Percentiles rank a stretch among this genome's conserved stretches.
phyloP scores from a whole-genome alignment of 2,113 vertebrate species.

The Nipponia nippon region DNA sequence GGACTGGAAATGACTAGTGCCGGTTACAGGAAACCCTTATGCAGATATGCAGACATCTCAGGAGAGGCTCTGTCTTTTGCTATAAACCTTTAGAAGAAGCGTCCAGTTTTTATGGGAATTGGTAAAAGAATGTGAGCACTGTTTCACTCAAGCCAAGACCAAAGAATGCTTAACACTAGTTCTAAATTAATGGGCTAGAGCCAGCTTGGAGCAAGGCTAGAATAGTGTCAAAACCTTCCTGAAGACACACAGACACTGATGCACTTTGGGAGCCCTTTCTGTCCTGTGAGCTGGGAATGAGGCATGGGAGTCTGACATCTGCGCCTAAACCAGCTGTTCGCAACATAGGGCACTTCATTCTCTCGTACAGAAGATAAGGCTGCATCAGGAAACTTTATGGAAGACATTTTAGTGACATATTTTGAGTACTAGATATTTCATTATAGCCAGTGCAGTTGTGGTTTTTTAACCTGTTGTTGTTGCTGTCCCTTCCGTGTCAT shows the following conservation, averaged over 20 bases:
- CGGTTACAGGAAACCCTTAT: background rate
- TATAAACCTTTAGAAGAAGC: background rate
- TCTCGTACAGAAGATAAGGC: background rate
- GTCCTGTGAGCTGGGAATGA: background rate
- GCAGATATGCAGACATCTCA: background rate
- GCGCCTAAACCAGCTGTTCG: background rate
- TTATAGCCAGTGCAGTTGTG: background rate
- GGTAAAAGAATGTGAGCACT: background rate
- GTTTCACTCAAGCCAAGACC: background rate
- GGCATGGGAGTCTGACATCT: background rate
- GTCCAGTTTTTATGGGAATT: background rate
- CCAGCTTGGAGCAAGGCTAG: background rate
- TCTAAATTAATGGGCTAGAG: background rate
- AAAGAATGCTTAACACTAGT: background rate
- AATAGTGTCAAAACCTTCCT: background rate
- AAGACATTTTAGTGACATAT: background rate
- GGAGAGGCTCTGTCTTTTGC: background rate
- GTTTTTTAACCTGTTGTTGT: background rate
- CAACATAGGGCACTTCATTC: background rate
- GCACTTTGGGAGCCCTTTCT: background rate
- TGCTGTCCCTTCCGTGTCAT: background rate
- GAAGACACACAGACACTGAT: background rate
- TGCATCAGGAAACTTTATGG: background rate
- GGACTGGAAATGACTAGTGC: background rate
- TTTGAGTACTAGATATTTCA: background rate